Base-by-base conservation (phyloP, 2,888 invertebrate genomes). In the Xanthorhoe spadicearia region DNA sequence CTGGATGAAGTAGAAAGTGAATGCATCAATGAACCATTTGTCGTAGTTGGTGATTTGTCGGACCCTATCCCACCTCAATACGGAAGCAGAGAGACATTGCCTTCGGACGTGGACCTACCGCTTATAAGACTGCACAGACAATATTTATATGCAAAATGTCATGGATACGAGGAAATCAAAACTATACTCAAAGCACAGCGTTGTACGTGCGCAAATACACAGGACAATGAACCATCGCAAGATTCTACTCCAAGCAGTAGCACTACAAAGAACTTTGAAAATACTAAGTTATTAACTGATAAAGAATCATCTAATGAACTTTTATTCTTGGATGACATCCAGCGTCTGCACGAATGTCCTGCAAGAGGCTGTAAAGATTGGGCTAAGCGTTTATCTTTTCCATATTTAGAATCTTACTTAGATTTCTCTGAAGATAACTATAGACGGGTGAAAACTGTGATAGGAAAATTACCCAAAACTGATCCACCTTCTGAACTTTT, bases 101-200 rank as follows among this genome's bases (percentile, higher is more conserved):
- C 86, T 1, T 78, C 82, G 13, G 80, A 88, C 61, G 86, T 86
- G 23, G 89, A 89, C 62, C 80, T 92, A 48, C 89, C 89, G 1
- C 74, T 75, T 60, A 74, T 92, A 32, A 79, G 85, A 75, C 66
- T 92, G 35, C 80, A 87, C 57, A 84, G 88, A 70, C 80, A 91
- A 66, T 89, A 82, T 69, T 61, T 89, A 57, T 93, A 92, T 71
- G 92, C 92, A 0, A 90, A 88, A 76, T 93, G 93, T 71, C 84
- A 89, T 59, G 84, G 81, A 68, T 88, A 79, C 73, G 85, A 92
- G 70, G 82, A 87, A 52, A 84, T 92, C 2, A 89, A 86, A 76
- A 78, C 75, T 4, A 75, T 84, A 68, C 74, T 92, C 48, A 82
- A 89, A 69, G 77, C 82, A n/a, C 77, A 83, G 60, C 75, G 76